Base-by-base conservation (phyloP, 2,888 invertebrate genomes). In the Eupithecia vulgata region DNA sequence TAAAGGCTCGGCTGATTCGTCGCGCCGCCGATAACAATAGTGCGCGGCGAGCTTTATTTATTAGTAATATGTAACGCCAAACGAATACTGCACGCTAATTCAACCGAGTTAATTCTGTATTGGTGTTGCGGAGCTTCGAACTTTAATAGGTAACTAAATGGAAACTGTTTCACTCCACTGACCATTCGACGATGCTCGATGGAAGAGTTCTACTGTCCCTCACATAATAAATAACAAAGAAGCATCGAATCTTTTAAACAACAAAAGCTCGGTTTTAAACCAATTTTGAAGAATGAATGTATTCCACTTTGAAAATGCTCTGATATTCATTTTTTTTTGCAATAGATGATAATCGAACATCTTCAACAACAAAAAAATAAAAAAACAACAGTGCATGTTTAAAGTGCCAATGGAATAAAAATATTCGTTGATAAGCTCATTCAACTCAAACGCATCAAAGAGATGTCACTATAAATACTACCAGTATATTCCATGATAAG, bases 61-160 rank as follows among this genome's bases (percentile, higher is more conserved):
- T 91, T 88, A 89, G 87, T 89, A 90, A 91, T 90, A 86, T 87
- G 90, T 88, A 87, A 90, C 89, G 91, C 87, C 86, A 85, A 87
- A 88, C 86, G 86, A 87, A 89, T 87, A 85, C 88, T 90, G 88
- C 87, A 90, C 89, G 90, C 87, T 87, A 88, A 90, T 90, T 84
- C 87, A 83, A 82, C 84, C 84, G 81, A 83, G 79, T 78, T 88
- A 87, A 90, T 87, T 82, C 77, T 57, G 1, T 57, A 57, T 57
- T 57, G 5, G 13, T 57, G 25, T 57, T 57, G 15, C 17, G n/a
- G n/a, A n/a, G 45, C 45, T 45, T n/a, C 17, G 42, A 45, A 45
- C 15, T 45, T 7, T 45, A 8, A 17, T 45, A 45, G 45, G 45
- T 17, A n/a, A 45, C 45, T n/a, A n/a, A 45, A n/a, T 17, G 5